Conservation (phyloP, 2,888 invertebrate genomes). For the Metopia argyrocephala region DNA sequence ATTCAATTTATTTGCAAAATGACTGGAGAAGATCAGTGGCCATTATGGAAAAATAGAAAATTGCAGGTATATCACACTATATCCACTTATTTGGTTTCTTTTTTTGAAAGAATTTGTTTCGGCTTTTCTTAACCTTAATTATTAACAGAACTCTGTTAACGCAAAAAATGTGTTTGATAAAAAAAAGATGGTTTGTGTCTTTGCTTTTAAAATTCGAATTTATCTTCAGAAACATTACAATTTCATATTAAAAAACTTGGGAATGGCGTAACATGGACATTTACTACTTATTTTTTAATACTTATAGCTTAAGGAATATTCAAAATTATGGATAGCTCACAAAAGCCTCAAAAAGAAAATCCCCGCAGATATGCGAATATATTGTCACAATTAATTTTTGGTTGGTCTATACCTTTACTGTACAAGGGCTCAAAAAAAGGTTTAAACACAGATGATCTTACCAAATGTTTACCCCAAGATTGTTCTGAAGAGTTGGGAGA, state of each 20-base stretch:
- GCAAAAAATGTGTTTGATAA: too few relatives aligned
- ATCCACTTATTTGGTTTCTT: too few relatives aligned
- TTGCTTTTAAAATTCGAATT: too few relatives aligned
- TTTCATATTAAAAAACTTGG: neutral
- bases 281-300: slow-evolving; percentile 1
- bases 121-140: too few relatives aligned
- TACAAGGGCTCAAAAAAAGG: slow-evolving; percentile 75
- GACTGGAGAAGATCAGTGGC: too few relatives aligned
- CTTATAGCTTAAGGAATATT: neutral
- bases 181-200: too few relatives aligned
- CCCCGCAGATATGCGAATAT: slow-evolving; percentile 75
- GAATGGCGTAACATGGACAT: too few relatives aligned
- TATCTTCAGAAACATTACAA: neutral
- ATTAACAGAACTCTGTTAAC: too few relatives aligned
- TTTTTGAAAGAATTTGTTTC: too few relatives aligned
- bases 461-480: slow-evolving; percentile 83
- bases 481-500: slow-evolving; percentile 76
- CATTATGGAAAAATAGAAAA: too few relatives aligned
- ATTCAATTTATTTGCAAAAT: too few relatives aligned
- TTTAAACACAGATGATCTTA: slow-evolving; percentile 83
- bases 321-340: slow-evolving; percentile 75
- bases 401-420: slow-evolving; percentile 76
- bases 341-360: slow-evolving; percentile 76
- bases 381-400: slow-evolving; percentile 76
- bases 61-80: too few relatives aligned